Conservation (phyloP, 2,888 invertebrate species). For the Drosophila cracens region DNA sequence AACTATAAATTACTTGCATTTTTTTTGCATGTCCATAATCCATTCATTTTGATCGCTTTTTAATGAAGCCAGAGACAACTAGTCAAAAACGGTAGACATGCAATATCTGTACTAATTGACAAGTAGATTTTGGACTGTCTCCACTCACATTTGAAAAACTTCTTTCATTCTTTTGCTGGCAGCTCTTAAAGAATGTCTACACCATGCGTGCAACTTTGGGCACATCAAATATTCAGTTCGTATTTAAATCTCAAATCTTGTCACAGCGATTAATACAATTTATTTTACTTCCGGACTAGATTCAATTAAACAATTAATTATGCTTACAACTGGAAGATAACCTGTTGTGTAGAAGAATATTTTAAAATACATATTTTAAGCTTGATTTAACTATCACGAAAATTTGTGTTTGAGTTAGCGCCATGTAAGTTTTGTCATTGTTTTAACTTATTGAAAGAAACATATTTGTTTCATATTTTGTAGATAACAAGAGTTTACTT, state of each 20-base stretch:
- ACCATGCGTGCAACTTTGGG: background rate
- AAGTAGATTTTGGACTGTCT: background rate
- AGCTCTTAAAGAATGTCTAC: background rate
- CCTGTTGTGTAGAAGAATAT: background rate
- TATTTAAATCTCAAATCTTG: background rate
- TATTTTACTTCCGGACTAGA: background rate
- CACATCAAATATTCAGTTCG: constrained; percentile 3
- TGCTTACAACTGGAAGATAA: background rate
- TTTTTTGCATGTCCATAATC: constrained; percentile 53
- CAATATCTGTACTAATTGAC: background rate
- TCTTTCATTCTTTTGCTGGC: background rate
- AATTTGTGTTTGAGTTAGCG: background rate
- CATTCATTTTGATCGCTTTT: constrained; percentile 10
- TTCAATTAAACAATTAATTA: background rate
- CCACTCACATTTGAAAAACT: constrained; percentile 4
- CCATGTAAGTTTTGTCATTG: background rate
- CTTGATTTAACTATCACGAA: background rate
- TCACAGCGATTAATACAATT: background rate
- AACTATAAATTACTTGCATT: constrained; percentile 47
- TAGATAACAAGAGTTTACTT: background rate
- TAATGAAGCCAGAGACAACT: constrained; percentile 3
- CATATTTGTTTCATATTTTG: background rate
- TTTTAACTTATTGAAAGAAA: background rate
- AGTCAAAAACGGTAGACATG: constrained; percentile 14
- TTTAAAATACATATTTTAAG: background rate